phyloP scores from a whole-genome alignment of 2,797 vertebrate species.

The Momotus momota region DNA sequence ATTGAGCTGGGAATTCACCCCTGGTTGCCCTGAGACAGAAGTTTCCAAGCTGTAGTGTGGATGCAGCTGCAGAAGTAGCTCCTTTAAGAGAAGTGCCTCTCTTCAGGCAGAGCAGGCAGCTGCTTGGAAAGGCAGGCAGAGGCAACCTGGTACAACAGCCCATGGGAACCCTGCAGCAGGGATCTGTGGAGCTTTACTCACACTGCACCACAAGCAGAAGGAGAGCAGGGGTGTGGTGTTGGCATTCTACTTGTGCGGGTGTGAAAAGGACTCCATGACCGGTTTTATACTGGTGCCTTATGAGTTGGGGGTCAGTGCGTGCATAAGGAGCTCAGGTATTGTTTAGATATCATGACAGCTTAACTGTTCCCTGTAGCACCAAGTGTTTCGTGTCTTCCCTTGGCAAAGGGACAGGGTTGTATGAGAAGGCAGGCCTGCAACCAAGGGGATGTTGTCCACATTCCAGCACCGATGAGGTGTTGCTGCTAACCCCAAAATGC shows the following conservation, averaged over 20 bases:
- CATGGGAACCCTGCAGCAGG: background rate
- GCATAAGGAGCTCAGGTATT: background rate
- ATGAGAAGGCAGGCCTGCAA: background rate
- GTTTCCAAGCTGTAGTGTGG: background rate
- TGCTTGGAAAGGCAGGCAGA: background rate
- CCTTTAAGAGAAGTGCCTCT: background rate
- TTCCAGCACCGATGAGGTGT: background rate
- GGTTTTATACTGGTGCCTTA: background rate
- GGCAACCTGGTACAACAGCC: background rate
- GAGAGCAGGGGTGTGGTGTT: background rate
- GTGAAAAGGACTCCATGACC: background rate
- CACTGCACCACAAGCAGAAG: background rate
- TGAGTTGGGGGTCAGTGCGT: background rate
- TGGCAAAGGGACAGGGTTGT: background rate
- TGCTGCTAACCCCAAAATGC: background rate
- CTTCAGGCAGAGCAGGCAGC: background rate
- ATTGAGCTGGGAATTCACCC: background rate
- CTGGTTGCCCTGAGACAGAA: background rate
- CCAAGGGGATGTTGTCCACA: background rate
- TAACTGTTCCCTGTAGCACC: background rate
- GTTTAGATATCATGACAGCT: background rate
- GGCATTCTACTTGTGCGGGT: background rate
- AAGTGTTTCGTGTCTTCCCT: background rate
- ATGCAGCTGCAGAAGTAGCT: background rate
- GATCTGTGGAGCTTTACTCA: background rate